A percentile compares a stretch with the other conserved stretches of the same genome.
Evolutionary conservation across 1,140 invertebrate species (phyloP).

Genomic region (Trachymyrmex septentrionalis): DNA sequence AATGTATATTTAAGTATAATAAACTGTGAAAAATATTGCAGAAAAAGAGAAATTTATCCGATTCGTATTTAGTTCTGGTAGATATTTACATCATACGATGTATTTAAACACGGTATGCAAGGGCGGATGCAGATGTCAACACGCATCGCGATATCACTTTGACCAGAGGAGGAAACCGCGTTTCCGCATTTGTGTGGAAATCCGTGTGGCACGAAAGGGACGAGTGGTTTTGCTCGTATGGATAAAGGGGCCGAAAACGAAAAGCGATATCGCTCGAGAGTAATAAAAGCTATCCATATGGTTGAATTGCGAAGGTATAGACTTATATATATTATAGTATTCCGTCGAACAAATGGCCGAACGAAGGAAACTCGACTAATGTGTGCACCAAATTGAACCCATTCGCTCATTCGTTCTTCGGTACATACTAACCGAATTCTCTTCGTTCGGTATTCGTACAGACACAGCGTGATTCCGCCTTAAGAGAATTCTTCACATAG

Average conservation of each 20-base stretch:
- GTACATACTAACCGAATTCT: constrained; percentile 31
- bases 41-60: background rate
- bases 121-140: constrained; percentile 47
- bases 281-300: constrained; percentile 43
- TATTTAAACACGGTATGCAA: constrained; percentile 44
- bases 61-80: constrained; percentile 36
- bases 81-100: constrained; percentile 34
- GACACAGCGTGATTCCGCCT: constrained; percentile 1
- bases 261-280: background rate
- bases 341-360: background rate
- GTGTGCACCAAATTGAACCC: constrained; percentile 29
- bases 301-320: background rate
- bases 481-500: constrained; percentile 24
- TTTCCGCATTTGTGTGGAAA: constrained; percentile 57
- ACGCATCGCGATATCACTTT: constrained; percentile 50
- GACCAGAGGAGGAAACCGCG: constrained; percentile 58
- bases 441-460: constrained; percentile 1
- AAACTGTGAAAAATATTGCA: background rate
- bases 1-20: background rate
- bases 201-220: background rate
- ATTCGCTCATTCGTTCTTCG: constrained; percentile 28
- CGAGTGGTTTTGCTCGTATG: background rate
- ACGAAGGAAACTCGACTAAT: constrained; percentile 34
- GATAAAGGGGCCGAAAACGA: background rate
- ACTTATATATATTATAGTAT: background rate